These are phyloP conservation scores for Himalopsyche phryganea DNA, from an alignment of 1,140 invertebrate species.

Conservation along the genomic window DNA sequence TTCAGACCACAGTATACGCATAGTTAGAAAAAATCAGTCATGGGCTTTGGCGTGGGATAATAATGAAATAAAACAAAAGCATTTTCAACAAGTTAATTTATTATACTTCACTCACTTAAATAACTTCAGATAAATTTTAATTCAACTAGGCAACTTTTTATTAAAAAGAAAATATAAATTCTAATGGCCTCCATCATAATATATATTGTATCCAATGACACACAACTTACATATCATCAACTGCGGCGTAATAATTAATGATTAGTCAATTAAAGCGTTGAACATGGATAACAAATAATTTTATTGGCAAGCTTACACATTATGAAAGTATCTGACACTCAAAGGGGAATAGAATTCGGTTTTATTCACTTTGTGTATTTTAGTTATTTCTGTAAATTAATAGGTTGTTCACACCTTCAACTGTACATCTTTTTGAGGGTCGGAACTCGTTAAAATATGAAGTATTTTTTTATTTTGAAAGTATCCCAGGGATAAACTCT, in stretches of 20 bases:
- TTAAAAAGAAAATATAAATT: slow-evolving; percentile 23
- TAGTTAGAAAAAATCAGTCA: no score
- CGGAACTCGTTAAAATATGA: no score
- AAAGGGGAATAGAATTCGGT: no score
- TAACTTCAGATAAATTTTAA: slow-evolving; percentile 34
- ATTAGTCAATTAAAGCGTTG: not conserved
- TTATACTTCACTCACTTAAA: slow-evolving; percentile 27
- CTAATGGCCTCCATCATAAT: slow-evolving; percentile 9
- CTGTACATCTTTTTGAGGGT: no score
- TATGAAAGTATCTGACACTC: not conserved
- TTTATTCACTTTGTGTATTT: no score
- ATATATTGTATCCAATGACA: not conserved
- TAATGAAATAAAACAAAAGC: slow-evolving; percentile 11
- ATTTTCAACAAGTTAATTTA: slow-evolving; percentile 31
- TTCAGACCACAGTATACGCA: no score
- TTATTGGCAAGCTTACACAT: not conserved
- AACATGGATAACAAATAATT: no score
- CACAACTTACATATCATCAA: not conserved
- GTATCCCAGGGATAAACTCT: no score
- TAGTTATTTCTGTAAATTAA: no score
- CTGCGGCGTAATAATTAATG: not conserved
- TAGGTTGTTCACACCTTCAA: no score
- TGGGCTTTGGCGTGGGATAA: no score
- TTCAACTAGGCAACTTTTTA: slow-evolving; percentile 31
- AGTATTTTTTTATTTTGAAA: no score